Evolutionary conservation across 2,797 vertebrate genomes (phyloP), one percentile per base, ranked within the genome.

Genomic region (Siniperca scherzeri): DNA sequence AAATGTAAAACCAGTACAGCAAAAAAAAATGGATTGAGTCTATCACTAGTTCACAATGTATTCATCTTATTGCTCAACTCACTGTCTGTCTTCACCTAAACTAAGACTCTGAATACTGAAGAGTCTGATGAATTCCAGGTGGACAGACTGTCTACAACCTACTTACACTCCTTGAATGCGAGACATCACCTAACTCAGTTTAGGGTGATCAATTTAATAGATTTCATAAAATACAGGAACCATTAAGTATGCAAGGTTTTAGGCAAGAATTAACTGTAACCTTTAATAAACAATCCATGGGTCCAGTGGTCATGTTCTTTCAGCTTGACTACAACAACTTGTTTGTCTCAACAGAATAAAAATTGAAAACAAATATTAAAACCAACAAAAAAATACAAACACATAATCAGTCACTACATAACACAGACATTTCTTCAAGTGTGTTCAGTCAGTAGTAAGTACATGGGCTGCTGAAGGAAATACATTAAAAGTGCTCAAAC

Each of bases 371-470:
- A 66, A 25, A 72, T 22, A 69, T 52, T 71, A 76, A 80, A 78
- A 83, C 22, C 21, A 42, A 70, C 19, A 73, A 50, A 55, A n/a
- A 10, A 48, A 74, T 7, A 25, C 5, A 81, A 52, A 84, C 44
- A 78, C 3, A 76, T 33, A 30, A 56, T n/a, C 21, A 48, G 50
- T 77, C 61, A n/a, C 53, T 40, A 60, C 13, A 59, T n/a, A 53
- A 70, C 64, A 79, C 52, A 74, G 7, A 81, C 44, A 59, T 48
- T 77, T 82, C 33, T 89, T 89, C 87, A 91, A 92, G 88, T 87
- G 74, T 82, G 48, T 85, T 90, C 88, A 88, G 87, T 91, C 80
- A 91, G 83, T 83, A 81, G 86, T 87, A 83, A 30, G 70, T 44
- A 78, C 53, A 70, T 3, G 5, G n/a, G 33, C 40, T 78, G 48